These are phyloP conservation scores for Struthidea cinerea DNA, from an alignment of 2,113 vertebrate genomes.

Conservation along the genomic window DNA sequence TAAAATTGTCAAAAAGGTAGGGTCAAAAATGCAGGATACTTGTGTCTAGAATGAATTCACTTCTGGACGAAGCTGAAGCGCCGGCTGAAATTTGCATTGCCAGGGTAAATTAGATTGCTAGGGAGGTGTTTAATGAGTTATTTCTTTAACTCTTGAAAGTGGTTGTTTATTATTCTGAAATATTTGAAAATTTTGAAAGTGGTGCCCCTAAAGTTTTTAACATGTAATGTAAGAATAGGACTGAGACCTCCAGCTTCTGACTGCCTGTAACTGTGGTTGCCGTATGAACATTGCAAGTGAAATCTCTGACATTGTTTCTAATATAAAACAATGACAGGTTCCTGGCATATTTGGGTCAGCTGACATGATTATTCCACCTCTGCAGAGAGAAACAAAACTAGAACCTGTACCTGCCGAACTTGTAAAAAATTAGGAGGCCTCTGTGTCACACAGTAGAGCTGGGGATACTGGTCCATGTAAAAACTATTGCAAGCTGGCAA, in stretches of 20 bases:
- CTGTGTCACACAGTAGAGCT: not conserved
- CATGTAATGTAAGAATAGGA: not conserved
- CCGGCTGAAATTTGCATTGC: not conserved
- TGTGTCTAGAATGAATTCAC: not conserved
- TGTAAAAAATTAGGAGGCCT: not conserved
- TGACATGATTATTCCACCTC: not conserved
- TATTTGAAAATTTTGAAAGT: not conserved
- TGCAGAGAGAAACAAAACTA: not conserved
- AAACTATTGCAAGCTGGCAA: not conserved
- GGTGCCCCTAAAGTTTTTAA: not conserved
- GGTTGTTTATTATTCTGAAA: not conserved
- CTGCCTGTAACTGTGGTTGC: not conserved
- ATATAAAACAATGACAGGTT: not conserved
- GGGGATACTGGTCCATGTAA: not conserved
- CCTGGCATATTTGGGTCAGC: not conserved
- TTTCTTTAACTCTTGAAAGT: not conserved
- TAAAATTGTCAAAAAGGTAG: not conserved
- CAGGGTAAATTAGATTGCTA: not conserved
- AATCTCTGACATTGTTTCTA: not conserved
- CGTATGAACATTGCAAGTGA: not conserved
- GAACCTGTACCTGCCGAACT: not conserved
- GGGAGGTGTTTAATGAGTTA: not conserved
- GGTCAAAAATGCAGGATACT: not conserved
- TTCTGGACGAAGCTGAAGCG: fast-evolving
- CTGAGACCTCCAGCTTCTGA: not conserved